phyloP scores from a whole-genome alignment of 2,113 vertebrate species.

The Brachypodius melanocephalos region DNA sequence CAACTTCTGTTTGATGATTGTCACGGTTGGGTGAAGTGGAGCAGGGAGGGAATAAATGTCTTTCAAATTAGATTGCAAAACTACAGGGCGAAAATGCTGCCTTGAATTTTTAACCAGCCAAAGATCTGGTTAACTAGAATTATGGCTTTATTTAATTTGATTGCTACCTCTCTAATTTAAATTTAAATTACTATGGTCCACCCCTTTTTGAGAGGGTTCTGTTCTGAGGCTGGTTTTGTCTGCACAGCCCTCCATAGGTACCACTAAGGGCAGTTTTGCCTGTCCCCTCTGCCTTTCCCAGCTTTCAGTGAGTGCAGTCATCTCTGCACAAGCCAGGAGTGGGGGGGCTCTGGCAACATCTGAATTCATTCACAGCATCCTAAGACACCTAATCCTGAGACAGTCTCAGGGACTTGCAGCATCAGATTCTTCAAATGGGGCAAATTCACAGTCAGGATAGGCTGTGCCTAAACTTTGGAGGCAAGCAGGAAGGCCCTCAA shows the following conservation, averaged over 20 bases:
- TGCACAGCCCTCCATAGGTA: accelerated
- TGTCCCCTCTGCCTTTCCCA: neutral
- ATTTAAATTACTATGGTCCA: neutral
- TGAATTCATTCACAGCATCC: neutral
- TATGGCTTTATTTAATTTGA: constrained; percentile 34
- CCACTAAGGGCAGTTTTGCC: neutral
- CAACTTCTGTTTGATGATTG: constrained; percentile 33
- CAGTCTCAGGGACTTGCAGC: neutral
- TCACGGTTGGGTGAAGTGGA: constrained; percentile 13
- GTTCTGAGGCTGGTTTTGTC: neutral
- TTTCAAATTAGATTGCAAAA: constrained; percentile 46
- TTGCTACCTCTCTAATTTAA: neutral
- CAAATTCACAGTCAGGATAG: neutral
- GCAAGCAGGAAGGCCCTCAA: neutral
- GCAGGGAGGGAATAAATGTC: constrained; percentile 37
- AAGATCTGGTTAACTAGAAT: neutral
- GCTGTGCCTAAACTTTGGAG: neutral
- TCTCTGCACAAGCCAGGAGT: accelerated
- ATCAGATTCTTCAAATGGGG: neutral
- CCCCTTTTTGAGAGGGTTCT: neutral
- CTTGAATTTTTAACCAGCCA: constrained; percentile 33
- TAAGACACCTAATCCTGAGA: neutral
- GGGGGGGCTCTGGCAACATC: neutral
- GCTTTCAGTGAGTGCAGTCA: neutral
- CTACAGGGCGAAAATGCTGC: neutral